phyloP scores from a whole-genome alignment of 2,113 vertebrate species.

The Athene noctua region DNA sequence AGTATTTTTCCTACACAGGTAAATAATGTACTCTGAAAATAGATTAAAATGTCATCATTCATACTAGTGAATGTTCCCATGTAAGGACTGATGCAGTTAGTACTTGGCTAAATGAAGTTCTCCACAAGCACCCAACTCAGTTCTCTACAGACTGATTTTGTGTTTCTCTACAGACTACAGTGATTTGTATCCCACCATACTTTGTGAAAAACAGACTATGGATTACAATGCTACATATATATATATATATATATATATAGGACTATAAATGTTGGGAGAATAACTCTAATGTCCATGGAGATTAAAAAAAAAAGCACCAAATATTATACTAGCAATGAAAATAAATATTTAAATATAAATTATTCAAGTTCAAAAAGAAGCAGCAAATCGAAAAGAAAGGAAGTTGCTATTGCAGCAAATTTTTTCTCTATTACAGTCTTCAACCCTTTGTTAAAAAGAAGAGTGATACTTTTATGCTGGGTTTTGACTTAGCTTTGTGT shows the following conservation, averaged over 20 bases:
- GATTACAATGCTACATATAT: not conserved
- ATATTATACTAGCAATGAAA: not conserved
- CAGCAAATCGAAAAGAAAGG: not conserved
- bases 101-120: not conserved
- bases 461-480: not conserved
- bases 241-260: not conserved
- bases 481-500: not conserved
- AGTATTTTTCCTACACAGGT: not conserved
- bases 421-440: not conserved
- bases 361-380: not conserved
- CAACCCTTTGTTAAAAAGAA: not conserved
- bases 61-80: not conserved
- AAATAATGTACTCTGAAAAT: not conserved
- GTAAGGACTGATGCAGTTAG: not conserved
- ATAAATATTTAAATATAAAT: not conserved
- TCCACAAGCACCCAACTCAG: not conserved
- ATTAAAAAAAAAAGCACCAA: not conserved
- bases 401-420: not conserved
- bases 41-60: not conserved
- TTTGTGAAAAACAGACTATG: not conserved
- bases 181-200: not conserved
- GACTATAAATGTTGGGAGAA: not conserved
- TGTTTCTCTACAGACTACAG: not conserved
- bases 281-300: not conserved
- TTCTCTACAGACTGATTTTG: not conserved